These are phyloP conservation scores for Seladonia tumulorum DNA, from an alignment of 2,888 invertebrate genomes.

Conservation along the genomic window DNA sequence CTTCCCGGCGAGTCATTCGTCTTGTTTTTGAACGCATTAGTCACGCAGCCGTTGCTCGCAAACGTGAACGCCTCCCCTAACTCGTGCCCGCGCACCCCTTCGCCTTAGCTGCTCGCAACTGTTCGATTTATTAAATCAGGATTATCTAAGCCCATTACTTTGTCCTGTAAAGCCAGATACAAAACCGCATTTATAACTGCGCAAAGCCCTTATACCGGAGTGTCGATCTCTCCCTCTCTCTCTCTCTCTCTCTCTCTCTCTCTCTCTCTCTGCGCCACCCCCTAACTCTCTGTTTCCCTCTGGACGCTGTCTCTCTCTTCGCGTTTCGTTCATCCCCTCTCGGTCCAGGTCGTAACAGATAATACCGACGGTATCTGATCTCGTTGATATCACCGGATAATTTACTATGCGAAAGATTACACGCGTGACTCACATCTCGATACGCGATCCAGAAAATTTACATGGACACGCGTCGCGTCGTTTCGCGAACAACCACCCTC, in stretches of 20 bases:
- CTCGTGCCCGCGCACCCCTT: conserved; percentile 3
- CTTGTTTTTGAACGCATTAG: conserved; percentile 81
- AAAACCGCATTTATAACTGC: conserved; percentile 80
- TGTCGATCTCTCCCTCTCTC: conserved; percentile 31
- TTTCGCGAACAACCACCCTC: not conserved
- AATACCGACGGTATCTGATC: conserved; percentile 74
- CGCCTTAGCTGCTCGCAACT: conserved; percentile 78
- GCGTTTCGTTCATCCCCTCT: conserved; percentile 6
- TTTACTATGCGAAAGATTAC: conserved; percentile 74
- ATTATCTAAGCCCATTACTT: conserved; percentile 83
- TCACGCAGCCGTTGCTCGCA: conserved; percentile 81
- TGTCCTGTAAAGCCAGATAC: conserved; percentile 81
- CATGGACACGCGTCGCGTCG: conserved; percentile 44
- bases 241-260: not conserved
- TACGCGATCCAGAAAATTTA: conserved; percentile 54
- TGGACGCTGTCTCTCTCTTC: conserved; percentile 11
- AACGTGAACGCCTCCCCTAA: conserved; percentile 51
- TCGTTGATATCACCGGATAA: conserved; percentile 74
- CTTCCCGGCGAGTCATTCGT: conserved; percentile 63
- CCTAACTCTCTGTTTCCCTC: conserved; percentile 18
- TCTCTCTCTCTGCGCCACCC: not conserved
- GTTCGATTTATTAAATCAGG: conserved; percentile 85
- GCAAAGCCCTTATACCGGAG: conserved; percentile 70
- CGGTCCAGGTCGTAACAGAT: conserved; percentile 55
- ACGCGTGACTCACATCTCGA: conserved; percentile 67